These are phyloP conservation scores for Amphipoea lucens DNA, from an alignment of 2,888 invertebrate genomes.

Conservation along the genomic window DNA sequence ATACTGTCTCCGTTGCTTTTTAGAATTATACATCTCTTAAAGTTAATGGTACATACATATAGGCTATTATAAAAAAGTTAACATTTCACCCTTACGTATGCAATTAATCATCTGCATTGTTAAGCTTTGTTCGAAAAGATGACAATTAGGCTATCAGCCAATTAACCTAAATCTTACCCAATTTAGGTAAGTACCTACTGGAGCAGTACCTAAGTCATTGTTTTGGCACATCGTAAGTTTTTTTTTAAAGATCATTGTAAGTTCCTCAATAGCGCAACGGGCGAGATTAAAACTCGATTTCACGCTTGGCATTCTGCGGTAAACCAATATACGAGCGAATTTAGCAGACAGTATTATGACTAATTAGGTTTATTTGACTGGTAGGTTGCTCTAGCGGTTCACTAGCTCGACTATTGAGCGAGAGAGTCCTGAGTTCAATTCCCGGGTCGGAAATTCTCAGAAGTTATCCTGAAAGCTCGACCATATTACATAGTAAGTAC, in stretches of 20 bases:
- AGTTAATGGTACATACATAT: not conserved
- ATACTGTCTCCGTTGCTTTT: not conserved
- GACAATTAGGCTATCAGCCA: constrained; percentile 17
- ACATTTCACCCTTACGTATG: not conserved
- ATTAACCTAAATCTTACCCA: constrained; percentile 30
- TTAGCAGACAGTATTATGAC: not conserved
- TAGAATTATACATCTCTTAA: not conserved
- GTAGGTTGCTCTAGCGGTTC: not conserved
- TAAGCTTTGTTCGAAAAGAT: constrained; percentile 8
- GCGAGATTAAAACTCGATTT: not conserved
- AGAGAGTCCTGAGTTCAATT: not conserved
- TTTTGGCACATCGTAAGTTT: not conserved
- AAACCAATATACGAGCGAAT: not conserved
- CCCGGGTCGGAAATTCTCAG: not conserved
- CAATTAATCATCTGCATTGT: not conserved
- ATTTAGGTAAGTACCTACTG: constrained; percentile 2
- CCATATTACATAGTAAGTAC: not conserved
- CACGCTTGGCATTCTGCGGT: not conserved
- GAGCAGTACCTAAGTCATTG: constrained; percentile 1
- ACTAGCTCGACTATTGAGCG: not conserved
- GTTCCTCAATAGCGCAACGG: not conserved
- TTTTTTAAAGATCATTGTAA: not conserved
- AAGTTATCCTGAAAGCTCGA: not conserved
- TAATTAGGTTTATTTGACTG: not conserved
- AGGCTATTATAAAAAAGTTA: not conserved